phyloP scores from a whole-genome alignment of 2,888 invertebrate genomes.

The Cantharis rustica region DNA sequence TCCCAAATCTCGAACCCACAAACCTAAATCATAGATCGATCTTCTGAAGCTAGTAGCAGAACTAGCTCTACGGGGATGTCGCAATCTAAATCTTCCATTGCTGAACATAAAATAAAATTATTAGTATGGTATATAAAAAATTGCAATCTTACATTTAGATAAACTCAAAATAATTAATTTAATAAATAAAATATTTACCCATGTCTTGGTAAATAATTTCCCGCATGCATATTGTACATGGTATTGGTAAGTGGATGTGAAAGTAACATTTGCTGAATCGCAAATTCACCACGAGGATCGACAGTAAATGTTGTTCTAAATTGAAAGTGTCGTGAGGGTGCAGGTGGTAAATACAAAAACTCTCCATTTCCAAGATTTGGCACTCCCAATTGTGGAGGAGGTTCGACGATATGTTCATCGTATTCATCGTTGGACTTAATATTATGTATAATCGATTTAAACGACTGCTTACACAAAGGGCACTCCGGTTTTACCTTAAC shows the following conservation, averaged over 20 bases:
- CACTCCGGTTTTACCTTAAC: conserved; percentile 88
- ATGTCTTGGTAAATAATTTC: conserved; percentile 8
- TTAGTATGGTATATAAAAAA: neutral
- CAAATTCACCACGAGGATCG: conserved; percentile 64
- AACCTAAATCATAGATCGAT: conserved; percentile 74
- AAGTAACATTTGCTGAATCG: conserved; percentile 65
- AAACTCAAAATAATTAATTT: neutral
- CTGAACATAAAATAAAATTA: neutral
- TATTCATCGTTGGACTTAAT: conserved; percentile 85
- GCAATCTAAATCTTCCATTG: conserved; percentile 7
- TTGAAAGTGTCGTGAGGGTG: conserved; percentile 51
- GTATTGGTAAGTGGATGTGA: conserved; percentile 49
- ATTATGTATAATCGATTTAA: conserved; percentile 91
- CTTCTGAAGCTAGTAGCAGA: conserved; percentile 63
- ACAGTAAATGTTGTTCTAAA: conserved; percentile 72
- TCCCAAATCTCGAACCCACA: conserved; percentile 74
- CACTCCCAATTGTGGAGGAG: conserved; percentile 43
- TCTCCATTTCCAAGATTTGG: conserved; percentile 43
- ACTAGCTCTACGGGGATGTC: conserved; percentile 35
- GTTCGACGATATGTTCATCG: conserved; percentile 73
- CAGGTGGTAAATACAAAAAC: conserved; percentile 43
- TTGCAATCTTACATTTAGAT: neutral
- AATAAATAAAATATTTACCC: neutral
- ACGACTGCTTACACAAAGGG: conserved; percentile 91
- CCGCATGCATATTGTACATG: conserved; percentile 13